Evolutionary conservation across 2,888 invertebrate species (phyloP), one percentile per base, ranked within the genome.

Genomic region (Cataglyphis livida): DNA sequence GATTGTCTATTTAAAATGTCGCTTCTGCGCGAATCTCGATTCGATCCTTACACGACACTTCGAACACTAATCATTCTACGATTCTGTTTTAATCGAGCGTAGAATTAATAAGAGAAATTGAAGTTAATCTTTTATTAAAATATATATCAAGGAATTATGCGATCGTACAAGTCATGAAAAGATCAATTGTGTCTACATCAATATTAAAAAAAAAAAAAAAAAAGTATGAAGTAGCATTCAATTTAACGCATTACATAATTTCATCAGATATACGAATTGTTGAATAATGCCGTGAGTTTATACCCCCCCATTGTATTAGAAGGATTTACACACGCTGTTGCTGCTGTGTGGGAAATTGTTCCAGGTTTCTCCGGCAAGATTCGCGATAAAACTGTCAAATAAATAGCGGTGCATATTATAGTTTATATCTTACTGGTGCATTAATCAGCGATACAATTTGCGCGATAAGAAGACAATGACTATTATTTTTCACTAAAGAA

Each of bases 341-440:
- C 18, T 59, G 35, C 59, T 25, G 59, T 79, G 48, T 79, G n/a
- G 21, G 71, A 59, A 59, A 79, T 79, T 79, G 38, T 35, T 61
- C 59, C 78, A 71, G 71, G 44, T 79, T 79, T 79, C 59, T 25
- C 71, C 44, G 32, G 10, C 71, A 61, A 79, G 59, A 59, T 41
- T 61, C 59, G 35, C n/a, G 70, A 59, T 44, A 70, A 44, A 78
- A 59, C 78, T 59, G 59, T 68, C 61, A 71, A 71, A 71, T 79
- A 61, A 79, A 79, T 71, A 59, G 32, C 41, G 41, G 15, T 28
- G 68, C 21, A 25, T 79, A 59, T 79, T 44, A 59, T 25, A 79
- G 71, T 70, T 78, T 70, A 70, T 38, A 59, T 78, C 7, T 51
- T n/a, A 51, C 51, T 51, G n/a, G 51, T n/a, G 1, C 7, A 70